Base-by-base conservation (phyloP, 2,797 vertebrate genomes). In the Tangara arthus region DNA sequence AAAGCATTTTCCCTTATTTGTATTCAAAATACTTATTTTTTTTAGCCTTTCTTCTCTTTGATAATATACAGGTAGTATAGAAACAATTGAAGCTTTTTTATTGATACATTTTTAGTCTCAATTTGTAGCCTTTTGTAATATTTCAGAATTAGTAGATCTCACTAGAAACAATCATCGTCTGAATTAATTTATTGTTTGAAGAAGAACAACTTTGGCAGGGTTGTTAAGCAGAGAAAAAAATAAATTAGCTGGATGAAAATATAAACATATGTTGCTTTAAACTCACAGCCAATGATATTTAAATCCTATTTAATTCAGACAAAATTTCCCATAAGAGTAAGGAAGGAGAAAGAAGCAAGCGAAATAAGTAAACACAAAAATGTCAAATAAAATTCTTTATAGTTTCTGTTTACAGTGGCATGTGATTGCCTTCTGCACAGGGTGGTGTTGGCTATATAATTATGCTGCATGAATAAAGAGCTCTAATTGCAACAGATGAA, bases 211-310 rank as follows among this genome's bases (percentile, higher is more conserved):
- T 77, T 89, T 94, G 93, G 75, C 89, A 94, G 42, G 42, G 26
- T 42, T 77, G 65, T 64, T 94, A 80, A 87, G 60, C 71, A 87
- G 44, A 94, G 68, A n/a, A 90, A 94, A 93, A 94, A 96, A 89
- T 73, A 87, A 95, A 95, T 77, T 18, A 92, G 46, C 63, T 94
- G 83, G 78, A 90, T 80, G 81, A 92, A 94, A 80, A 85, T 89
- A 78, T 20, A 95, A 95, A 73, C 92, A 95, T 95, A 95, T 95
- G 93, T 71, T 91, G 75, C 81, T 82, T 86, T 79, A 93, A 95
- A 89, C 22, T 89, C 76, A 60, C 56, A 82, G 83, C 78, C 89
- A 94, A 90, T 93, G 71, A 37, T 94, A 92, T 95, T 96, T 94
- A 94, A 96, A 92, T 94, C 52, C 78, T 73, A 63, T 95, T 93